Percentiles rank a stretch among this genome's conserved stretches.
Evolutionary conservation across 2,797 vertebrate genomes (phyloP).

Genomic region (Jordanella pulchra): DNA sequence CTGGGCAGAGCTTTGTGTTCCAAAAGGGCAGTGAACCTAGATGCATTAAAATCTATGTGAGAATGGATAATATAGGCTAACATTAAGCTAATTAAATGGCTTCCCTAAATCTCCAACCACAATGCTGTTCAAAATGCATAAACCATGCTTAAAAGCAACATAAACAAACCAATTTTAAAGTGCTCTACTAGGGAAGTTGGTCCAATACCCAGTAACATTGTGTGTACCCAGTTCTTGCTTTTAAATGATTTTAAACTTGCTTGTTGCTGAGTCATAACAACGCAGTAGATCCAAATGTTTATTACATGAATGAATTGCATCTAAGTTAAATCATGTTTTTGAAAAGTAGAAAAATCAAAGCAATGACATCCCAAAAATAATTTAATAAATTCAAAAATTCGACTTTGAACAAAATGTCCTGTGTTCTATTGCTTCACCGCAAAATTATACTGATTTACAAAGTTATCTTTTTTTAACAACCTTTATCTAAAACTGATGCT

Average conservation of each 20-base stretch:
- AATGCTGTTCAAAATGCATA: background rate
- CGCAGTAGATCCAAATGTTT: background rate
- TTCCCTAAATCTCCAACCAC: background rate
- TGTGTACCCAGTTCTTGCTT: background rate
- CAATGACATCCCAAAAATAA: background rate
- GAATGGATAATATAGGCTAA: background rate
- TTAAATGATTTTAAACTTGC: background rate
- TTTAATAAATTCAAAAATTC: background rate
- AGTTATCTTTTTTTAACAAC: background rate
- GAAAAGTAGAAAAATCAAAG: background rate
- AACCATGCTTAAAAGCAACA: background rate
- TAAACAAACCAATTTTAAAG: background rate
- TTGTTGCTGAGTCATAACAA: background rate
- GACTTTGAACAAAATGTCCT: background rate
- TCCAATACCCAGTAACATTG: background rate
- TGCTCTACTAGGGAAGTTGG: background rate
- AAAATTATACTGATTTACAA: background rate
- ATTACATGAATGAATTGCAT: background rate
- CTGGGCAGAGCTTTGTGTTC: background rate
- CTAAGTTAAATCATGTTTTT: background rate
- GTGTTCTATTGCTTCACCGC: background rate
- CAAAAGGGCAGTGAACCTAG: background rate
- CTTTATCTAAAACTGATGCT: conserved; percentile 4
- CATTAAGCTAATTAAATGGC: background rate
- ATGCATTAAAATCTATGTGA: background rate